Evolutionary conservation across 2,113 vertebrate genomes (phyloP).

Genomic region (Dromaius novaehollandiae): DNA sequence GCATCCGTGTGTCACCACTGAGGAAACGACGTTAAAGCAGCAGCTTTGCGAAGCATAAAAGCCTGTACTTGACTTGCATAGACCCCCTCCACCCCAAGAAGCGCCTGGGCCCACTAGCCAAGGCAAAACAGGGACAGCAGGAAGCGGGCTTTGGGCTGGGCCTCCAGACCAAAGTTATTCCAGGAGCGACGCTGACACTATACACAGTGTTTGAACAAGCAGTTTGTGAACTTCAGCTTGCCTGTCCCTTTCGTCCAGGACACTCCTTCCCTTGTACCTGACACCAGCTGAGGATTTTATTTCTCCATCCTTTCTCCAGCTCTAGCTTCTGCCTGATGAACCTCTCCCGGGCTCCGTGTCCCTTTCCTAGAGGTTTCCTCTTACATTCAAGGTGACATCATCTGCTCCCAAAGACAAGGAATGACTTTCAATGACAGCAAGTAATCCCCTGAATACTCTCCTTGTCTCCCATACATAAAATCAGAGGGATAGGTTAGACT

Average conservation of each 20-base stretch:
- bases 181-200: neutral
- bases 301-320: neutral
- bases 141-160: neutral
- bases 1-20: accelerated
- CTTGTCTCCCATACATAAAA: accelerated
- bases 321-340: neutral
- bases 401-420: neutral
- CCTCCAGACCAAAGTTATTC: neutral
- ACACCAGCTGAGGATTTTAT: neutral
- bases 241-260: accelerated
- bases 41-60: neutral
- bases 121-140: neutral
- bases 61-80: neutral
- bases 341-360: neutral
- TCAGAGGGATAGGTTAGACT: neutral
- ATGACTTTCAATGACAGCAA: neutral
- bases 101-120: too few relatives aligned
- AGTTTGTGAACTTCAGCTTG: neutral
- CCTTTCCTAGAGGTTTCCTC: neutral
- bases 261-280: neutral
- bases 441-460: neutral
- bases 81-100: too few relatives aligned
- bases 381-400: neutral
- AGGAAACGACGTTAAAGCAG: neutral
- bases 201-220: too few relatives aligned